These are phyloP conservation scores for Antheraea mylitta DNA, from an alignment of 1,140 invertebrate genomes.

Conservation along the genomic window DNA sequence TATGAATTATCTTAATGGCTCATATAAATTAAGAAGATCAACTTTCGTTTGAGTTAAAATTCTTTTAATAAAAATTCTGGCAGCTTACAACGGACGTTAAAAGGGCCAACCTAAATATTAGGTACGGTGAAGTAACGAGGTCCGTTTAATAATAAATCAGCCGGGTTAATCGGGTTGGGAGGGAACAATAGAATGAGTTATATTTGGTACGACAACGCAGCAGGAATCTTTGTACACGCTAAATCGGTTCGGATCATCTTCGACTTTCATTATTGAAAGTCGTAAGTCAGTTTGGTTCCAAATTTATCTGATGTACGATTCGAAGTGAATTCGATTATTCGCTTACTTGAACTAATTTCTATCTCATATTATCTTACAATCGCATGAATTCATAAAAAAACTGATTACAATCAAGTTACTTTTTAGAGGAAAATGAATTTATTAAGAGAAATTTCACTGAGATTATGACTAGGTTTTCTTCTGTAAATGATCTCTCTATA, in stretches of 20 bases:
- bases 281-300: not conserved
- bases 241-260: not conserved
- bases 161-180: not conserved
- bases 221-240: not conserved
- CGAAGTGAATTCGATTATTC: not conserved
- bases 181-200: slow-evolving; percentile 3
- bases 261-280: not conserved
- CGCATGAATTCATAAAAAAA: not conserved
- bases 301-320: not conserved
- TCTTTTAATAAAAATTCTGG: slow-evolving; percentile 3
- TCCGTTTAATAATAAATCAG: slow-evolving; percentile 3
- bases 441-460: not conserved
- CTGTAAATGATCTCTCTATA: too few species aligned
- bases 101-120: slow-evolving; percentile 2
- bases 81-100: not conserved
- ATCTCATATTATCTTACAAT: not conserved
- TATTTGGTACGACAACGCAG: not conserved
- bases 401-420: not conserved
- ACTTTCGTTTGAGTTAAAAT: not conserved
- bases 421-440: not conserved
- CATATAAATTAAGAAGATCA: slow-evolving; percentile 5
- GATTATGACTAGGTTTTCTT: too few species aligned
- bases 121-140: not conserved
- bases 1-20: not conserved
- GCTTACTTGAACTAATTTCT: not conserved